Conservation (phyloP, 2,888 invertebrate species). For the Tineola bisselliella region DNA sequence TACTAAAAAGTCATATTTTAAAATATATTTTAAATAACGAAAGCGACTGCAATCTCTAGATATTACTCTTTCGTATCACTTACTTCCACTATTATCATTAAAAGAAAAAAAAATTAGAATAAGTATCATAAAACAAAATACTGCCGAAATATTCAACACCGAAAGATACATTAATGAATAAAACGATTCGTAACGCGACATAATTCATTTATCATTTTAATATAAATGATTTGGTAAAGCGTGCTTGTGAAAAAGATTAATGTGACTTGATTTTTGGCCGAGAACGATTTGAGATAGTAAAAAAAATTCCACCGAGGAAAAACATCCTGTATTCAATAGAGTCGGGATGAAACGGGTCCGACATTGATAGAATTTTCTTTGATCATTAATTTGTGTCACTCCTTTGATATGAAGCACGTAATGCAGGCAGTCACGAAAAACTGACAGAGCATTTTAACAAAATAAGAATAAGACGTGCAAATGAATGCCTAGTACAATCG, state of each 20-base stretch:
- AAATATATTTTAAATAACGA: too few species aligned
- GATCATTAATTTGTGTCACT: conserved; percentile 11
- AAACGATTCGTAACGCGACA: not conserved
- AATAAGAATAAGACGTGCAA: not conserved
- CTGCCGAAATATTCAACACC: too few species aligned
- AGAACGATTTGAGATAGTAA: conserved; percentile 12
- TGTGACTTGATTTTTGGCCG: conserved; percentile 12
- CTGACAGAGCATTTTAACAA: not conserved
- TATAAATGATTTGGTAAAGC: conserved; percentile 12
- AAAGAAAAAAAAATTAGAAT: too few species aligned
- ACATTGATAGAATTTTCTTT: conserved; percentile 12
- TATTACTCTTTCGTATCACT: too few species aligned
- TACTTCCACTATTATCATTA: too few species aligned
- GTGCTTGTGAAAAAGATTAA: conserved; percentile 14
- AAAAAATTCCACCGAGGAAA: conserved; percentile 6
- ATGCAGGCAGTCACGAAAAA: not conserved
- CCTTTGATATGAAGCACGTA: conserved; percentile 5
- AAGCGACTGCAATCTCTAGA: too few species aligned
- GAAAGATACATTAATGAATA: conserved; percentile 4
- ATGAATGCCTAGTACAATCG: too few species aligned
- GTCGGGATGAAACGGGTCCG: conserved; percentile 13
- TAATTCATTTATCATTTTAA: conserved; percentile 12
- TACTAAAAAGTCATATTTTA: too few species aligned
- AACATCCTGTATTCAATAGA: conserved; percentile 12
- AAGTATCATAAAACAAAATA: too few species aligned